Base-by-base conservation (phyloP, 2,888 invertebrate genomes). In the Dasypogon diadema region DNA sequence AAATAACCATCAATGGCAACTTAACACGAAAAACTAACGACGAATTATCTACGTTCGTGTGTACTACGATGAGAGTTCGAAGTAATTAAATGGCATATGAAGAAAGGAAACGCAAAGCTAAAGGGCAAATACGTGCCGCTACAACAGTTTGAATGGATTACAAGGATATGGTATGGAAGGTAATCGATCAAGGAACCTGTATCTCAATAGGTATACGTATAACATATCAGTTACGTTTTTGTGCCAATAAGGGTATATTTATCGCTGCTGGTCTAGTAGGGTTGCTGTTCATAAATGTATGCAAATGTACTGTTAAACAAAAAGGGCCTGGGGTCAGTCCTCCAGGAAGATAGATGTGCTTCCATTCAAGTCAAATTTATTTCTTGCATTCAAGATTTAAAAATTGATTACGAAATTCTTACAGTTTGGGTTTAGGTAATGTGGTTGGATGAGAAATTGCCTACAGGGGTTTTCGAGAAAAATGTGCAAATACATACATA, bases 21-120 rank as follows among this genome's bases (percentile, higher is more conserved):
- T 65, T 65, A 65, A 46, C 65, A 65, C 37, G 65, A 14, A 65
- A 46, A 65, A 65, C 65, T 65, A 65, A 46, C 65, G 37, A 46
- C 16, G 37, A 65, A 46, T 46, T 65, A 65, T 65, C 65, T 65
- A 24, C 14, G 24, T 65, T 65, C 65, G 42, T 46, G 46, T 65
- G 24, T 48, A n/a, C 48, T 42, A 6, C n/a, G 24, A 48, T 21
- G 21, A 65, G 42, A 21, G 22, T 42, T 65, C 46, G 46, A 34
- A 48, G 46, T 65, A 65, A 65, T 65, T 65, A 65, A 46, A n/a
- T 24, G 65, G 24, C 22, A 46, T 24, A 16, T 14, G 48, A 46
- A 65, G 48, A 24, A 37, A 16, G 5, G 16, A 8, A 60, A 60
- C 16, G 60, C 37, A 60, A 65, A 21, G 12, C 24, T 46, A 65